A percentile compares a stretch with the other conserved stretches of the same genome.
phyloP scores from a whole-genome alignment of 2,888 invertebrate species.

The Phlogophora meticulosa region DNA sequence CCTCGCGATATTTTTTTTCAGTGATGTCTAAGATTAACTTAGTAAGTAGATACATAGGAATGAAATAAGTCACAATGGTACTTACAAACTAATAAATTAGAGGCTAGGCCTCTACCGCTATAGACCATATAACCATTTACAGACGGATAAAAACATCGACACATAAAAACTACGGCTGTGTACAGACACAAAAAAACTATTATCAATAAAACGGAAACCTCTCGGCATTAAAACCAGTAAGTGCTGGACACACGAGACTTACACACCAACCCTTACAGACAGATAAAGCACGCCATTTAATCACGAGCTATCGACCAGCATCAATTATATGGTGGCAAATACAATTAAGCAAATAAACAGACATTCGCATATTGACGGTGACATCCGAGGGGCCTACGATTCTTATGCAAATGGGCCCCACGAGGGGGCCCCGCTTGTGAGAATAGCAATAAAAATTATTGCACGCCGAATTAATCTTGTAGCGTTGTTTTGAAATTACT shows the following conservation, averaged over 20 bases:
- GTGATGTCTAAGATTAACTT: too few species aligned
- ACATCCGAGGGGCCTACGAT: constrained; percentile 78
- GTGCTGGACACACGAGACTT: constrained; percentile 17
- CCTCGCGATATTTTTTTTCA: too few species aligned
- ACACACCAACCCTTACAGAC: constrained; percentile 32
- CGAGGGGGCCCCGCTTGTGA: constrained; percentile 74
- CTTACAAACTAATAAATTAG: too few species aligned
- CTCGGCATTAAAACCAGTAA: constrained; percentile 24
- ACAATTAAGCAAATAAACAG: constrained; percentile 87
- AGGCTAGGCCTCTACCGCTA: too few species aligned
- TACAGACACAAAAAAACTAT: neutral
- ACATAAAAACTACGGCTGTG: neutral
- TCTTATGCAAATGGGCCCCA: constrained; percentile 83
- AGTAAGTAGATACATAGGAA: too few species aligned
- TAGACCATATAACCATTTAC: too few species aligned
- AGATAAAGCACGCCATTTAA: constrained; percentile 52
- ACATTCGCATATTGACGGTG: constrained; percentile 78
- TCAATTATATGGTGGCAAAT: constrained; percentile 77
- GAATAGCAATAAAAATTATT: constrained; percentile 76
- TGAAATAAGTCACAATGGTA: too few species aligned
- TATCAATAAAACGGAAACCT: constrained; percentile 13
- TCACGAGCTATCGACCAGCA: constrained; percentile 60
- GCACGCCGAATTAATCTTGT: constrained; percentile 62
- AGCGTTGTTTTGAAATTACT: constrained; percentile 60
- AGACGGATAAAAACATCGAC: too few species aligned